Percentiles rank a stretch among this genome's conserved stretches.
These are phyloP conservation scores for Plecotus auritus DNA, from an alignment of 2,113 vertebrate species.

Conservation along the genomic window DNA sequence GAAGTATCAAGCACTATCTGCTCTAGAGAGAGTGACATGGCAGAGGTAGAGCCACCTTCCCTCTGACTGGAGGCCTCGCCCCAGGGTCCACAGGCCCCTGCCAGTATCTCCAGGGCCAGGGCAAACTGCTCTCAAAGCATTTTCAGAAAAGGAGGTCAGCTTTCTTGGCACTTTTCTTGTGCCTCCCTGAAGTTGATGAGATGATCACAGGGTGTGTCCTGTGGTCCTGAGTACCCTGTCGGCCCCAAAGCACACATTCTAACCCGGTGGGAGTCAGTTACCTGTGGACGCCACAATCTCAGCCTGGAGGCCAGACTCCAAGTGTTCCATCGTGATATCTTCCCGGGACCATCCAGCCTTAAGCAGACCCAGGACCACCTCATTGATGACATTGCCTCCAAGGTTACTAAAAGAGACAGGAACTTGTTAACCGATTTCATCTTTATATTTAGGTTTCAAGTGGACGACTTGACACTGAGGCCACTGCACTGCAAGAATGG, in stretches of 20 bases:
- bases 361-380: conserved; percentile 91
- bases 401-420: conserved; percentile 85
- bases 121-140: not conserved
- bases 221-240: not conserved
- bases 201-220: not conserved
- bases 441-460: not conserved
- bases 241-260: not conserved
- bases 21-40: not conserved
- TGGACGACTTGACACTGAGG: fast-evolving
- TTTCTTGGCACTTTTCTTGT: not conserved
- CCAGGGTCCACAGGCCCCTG: not conserved
- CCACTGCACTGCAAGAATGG: not conserved
- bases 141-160: not conserved
- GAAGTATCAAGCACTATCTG: not conserved
- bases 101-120: too few species aligned
- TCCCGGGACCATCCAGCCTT: conserved; percentile 88
- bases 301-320: conserved; percentile 85
- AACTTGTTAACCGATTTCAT: not conserved
- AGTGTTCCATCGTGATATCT: conserved; percentile 90
- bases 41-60: fast-evolving
- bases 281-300: conserved; percentile 87
- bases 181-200: not conserved
- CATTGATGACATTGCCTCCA: conserved; percentile 88
- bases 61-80: not conserved
- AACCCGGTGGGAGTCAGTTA: conserved; percentile 34